A percentile compares a stretch with the other conserved stretches of the same genome.
phyloP scores from a whole-genome alignment of 2,888 invertebrate genomes.

The Willowsia nigromaculata region DNA sequence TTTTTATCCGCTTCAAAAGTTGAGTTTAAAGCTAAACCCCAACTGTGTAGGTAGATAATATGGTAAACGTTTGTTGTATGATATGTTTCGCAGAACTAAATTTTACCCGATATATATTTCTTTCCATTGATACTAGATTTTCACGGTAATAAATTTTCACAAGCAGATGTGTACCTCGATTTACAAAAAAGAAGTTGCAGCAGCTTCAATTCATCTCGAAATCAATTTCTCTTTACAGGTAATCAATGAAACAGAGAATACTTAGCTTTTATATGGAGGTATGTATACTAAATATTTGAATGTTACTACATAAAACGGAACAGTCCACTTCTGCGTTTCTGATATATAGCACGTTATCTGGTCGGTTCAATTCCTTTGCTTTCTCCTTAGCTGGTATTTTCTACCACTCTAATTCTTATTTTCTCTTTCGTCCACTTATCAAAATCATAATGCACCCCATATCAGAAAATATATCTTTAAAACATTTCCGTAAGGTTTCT shows the following conservation, averaged over 20 bases:
- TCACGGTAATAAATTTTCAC: conserved; percentile 28
- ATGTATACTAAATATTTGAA: no score
- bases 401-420: no score
- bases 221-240: conserved; percentile 54
- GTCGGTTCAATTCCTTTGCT: no score
- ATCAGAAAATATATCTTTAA: no score
- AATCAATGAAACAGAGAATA: conserved; percentile 44
- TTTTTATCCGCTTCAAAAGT: not conserved
- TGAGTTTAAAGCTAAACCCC: not conserved
- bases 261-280: not conserved
- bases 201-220: conserved; percentile 26
- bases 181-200: not conserved
- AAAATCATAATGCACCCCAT: not conserved
- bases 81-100: not conserved
- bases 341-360: no score
- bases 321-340: no score
- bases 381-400: not conserved
- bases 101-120: not conserved
- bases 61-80: not conserved
- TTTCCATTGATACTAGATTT: not conserved
- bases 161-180: conserved; percentile 28
- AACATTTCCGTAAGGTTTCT: not conserved
- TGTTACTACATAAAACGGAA: no score
- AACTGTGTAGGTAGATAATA: not conserved
- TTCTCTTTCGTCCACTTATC: no score